These are phyloP conservation scores for Linyphia triangularis DNA, from an alignment of 2,888 invertebrate genomes.

Conservation along the genomic window DNA sequence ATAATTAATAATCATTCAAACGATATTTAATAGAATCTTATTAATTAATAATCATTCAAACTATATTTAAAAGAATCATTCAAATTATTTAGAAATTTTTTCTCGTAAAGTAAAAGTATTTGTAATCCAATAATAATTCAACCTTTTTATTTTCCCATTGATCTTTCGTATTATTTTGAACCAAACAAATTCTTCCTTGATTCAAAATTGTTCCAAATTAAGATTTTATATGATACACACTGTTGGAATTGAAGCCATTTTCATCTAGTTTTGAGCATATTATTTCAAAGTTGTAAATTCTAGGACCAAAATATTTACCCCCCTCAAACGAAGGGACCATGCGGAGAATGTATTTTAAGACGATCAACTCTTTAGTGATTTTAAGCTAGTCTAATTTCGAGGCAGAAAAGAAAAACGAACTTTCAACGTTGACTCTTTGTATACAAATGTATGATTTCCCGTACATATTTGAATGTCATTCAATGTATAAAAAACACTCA, in stretches of 20 bases:
- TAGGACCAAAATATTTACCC: slow-evolving; percentile 64
- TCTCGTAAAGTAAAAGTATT: not conserved
- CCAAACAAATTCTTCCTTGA: not conserved
- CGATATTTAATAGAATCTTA: too few species aligned
- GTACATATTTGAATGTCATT: slow-evolving; percentile 52
- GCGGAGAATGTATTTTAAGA: slow-evolving; percentile 67
- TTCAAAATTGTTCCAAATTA: not conserved
- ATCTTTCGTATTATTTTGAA: not conserved
- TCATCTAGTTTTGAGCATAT: not conserved
- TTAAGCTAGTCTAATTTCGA: slow-evolving; percentile 63
- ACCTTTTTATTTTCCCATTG: not conserved
- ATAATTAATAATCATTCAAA: too few species aligned
- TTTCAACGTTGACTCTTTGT: slow-evolving; percentile 56
- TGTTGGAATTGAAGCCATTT: not conserved
- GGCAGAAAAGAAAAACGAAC: not conserved
- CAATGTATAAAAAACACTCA: slow-evolving; percentile 39
- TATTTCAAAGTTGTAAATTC: slow-evolving; percentile 12
- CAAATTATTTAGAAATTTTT: too few species aligned
- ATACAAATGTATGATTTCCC: slow-evolving; percentile 62
- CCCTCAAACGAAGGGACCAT: slow-evolving; percentile 63
- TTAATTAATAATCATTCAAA: too few species aligned
- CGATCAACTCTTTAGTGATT: slow-evolving; percentile 58
- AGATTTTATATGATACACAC: too few species aligned
- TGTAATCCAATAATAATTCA: not conserved
- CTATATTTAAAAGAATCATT: too few species aligned